Evolutionary conservation across 2,113 vertebrate species (phyloP).

Genomic region (Rhodinocichla rosea): DNA sequence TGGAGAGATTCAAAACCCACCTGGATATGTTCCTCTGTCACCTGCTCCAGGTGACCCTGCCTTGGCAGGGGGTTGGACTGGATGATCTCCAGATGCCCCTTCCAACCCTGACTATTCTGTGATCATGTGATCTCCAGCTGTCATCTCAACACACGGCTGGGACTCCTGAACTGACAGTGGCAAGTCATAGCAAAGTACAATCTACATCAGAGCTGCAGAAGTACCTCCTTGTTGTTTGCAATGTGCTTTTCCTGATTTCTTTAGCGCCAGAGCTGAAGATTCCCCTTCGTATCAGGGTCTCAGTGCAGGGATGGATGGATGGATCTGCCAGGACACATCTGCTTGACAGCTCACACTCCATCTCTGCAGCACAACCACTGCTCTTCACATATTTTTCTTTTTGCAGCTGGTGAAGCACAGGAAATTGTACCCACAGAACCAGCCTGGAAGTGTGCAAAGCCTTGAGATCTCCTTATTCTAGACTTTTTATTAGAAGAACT

Average conservation of each 20-base stretch:
- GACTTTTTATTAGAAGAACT: not conserved
- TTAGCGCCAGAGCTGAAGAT: not conserved
- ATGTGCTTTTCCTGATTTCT: not conserved
- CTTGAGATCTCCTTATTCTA: not conserved
- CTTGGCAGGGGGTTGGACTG: not conserved
- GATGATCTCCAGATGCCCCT: not conserved
- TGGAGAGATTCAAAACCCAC: not conserved
- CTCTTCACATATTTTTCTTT: not conserved
- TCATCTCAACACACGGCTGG: not conserved
- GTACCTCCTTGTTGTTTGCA: not conserved
- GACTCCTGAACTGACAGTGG: not conserved
- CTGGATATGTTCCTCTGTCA: not conserved
- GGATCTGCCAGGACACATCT: not conserved
- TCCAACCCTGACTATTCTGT: not conserved
- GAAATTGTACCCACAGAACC: not conserved
- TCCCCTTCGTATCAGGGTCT: not conserved
- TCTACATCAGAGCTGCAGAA: not conserved
- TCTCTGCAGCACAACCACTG: not conserved
- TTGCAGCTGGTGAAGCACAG: not conserved
- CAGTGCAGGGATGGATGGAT: not conserved
- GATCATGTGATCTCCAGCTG: not conserved
- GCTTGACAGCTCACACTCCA: not conserved
- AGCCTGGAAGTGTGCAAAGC: not conserved
- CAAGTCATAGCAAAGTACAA: not conserved
- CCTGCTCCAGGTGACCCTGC: not conserved